Evolutionary conservation across 1,140 invertebrate genomes (phyloP).

Genomic region (Drosophila pseudoananassae): DNA sequence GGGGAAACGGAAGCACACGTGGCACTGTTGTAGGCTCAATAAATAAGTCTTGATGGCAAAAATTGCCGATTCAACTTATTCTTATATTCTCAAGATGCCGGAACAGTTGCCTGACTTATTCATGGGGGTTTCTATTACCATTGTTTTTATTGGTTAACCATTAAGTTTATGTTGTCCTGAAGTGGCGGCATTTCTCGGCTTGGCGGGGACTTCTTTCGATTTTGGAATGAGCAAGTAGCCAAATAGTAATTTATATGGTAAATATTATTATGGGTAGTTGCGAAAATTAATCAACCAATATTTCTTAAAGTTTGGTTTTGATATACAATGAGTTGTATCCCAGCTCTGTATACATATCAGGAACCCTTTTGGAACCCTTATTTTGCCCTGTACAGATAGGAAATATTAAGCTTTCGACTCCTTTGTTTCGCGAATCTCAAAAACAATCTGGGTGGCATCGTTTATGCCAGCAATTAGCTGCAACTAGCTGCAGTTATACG

Average conservation of each 20-base stretch:
- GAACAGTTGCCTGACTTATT: slow-evolving; percentile 50
- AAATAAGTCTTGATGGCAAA: slow-evolving; percentile 51
- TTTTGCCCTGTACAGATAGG: slow-evolving; percentile 1
- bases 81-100: slow-evolving; percentile 6
- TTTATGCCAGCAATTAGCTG: slow-evolving; percentile 50
- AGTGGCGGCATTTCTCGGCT: slow-evolving; percentile 11
- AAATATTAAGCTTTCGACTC: neutral
- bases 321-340: neutral
- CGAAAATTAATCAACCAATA: neutral
- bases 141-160: slow-evolving; percentile 50
- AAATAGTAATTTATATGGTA: neutral
- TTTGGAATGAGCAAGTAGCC: neutral
- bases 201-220: neutral
- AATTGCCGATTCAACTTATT: slow-evolving; percentile 47
- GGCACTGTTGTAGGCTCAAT: slow-evolving; percentile 32
- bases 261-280: neutral
- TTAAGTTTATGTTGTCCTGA: slow-evolving; percentile 37
- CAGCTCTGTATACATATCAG: neutral
- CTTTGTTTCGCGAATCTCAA: slow-evolving; percentile 21
- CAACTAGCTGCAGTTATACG: slow-evolving; percentile 41
- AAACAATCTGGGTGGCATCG: slow-evolving; percentile 23
- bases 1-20: slow-evolving; percentile 32
- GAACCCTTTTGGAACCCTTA: neutral
- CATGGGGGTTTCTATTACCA: slow-evolving; percentile 37
- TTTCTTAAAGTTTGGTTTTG: too few relatives aligned